Base-by-base conservation (phyloP, 2,113 vertebrate species). In the Panthera uncia region DNA sequence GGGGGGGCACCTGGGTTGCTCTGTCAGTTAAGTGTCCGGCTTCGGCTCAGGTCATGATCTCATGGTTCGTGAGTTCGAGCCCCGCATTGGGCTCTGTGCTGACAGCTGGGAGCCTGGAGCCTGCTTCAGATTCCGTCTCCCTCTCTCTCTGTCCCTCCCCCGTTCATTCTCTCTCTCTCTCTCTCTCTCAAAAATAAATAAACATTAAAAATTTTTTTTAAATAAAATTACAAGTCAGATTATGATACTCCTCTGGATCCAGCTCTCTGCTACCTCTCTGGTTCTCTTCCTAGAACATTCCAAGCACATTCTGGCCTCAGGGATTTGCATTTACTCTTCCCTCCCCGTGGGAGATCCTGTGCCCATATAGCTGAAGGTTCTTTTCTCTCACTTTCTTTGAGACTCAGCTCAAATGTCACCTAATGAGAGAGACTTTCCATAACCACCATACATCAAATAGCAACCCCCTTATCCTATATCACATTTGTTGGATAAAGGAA, bases 141-240 rank as follows among this genome's bases (percentile, higher is more conserved):
- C 45, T 45, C 45, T 45, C 45, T 7, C 45, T 45, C 45, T 45
- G 45, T 8, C 45, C 45, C 45, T 45, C 45, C 45, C 45, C 45
- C 45, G 45, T 7, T 45, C 7, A 45, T 45, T 45, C 45, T 45
- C 45, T 45, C 45, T 45, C 45, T 45, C 45, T 41, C 41, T 45
- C 41, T 45, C 41, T 45, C 45, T 45, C 45, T 45, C 45, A 45
- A 45, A 45, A 45, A 45, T 45, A 45, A 45, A 45, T 45, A 45
- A 45, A 9, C 7, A 45, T 45, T 45, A 45, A 45, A 45, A 45
- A 38, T 38, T 38, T 38, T 38, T 38, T 38, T 4, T 4, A 38
- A 38, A 38, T 38, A 38, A 97, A 96, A 89, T 95, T 87, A 65
- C 74, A 65, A 52, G 71, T 86, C 33, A 96, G 36, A 86, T 78